These are phyloP conservation scores for Xenotilapia flavipinnis DNA, from an alignment of 2,113 vertebrate species.

Conservation along the genomic window DNA sequence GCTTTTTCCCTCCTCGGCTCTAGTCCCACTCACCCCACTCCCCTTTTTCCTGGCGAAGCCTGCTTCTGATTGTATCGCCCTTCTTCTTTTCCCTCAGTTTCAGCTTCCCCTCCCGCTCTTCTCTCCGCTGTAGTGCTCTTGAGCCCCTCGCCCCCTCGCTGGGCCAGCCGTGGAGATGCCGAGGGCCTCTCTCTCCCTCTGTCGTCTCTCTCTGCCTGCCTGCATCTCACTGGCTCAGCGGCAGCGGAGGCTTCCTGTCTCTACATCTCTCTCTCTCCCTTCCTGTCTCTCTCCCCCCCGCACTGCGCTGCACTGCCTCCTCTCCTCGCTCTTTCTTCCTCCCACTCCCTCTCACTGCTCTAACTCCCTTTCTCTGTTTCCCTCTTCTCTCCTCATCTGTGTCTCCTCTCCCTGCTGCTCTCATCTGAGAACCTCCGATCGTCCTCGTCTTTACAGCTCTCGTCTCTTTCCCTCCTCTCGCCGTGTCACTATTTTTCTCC, in stretches of 20 bases:
- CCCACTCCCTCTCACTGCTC: conserved; percentile 60
- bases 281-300: not conserved
- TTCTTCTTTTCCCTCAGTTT: not conserved
- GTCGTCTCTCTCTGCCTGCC: conserved; percentile 45
- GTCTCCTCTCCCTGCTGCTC: not conserved
- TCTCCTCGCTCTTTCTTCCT: conserved; percentile 63
- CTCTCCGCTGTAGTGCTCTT: conserved; percentile 17
- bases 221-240: conserved; percentile 56
- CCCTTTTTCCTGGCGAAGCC: conserved; percentile 3
- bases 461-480: not conserved
- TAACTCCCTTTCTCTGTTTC: conserved; percentile 52
- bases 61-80: conserved; percentile 28
- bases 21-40: conserved; percentile 22
- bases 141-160: conserved; percentile 38
- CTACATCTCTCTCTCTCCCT: conserved; percentile 33
- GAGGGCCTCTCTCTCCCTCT: conserved; percentile 13
- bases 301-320: conserved; percentile 62
- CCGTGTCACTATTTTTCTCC: conserved; percentile 2
- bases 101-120: conserved; percentile 33
- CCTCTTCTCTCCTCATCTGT: conserved; percentile 41
- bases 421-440: conserved; percentile 51
- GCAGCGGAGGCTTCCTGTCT: conserved; percentile 56
- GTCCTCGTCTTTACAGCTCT: conserved; percentile 34
- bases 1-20: conserved; percentile 3
- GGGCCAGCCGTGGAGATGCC: conserved; percentile 29